These are phyloP conservation scores for Drosophila aff. DNA, from an alignment of 1,140 invertebrate species.

Conservation along the genomic window DNA sequence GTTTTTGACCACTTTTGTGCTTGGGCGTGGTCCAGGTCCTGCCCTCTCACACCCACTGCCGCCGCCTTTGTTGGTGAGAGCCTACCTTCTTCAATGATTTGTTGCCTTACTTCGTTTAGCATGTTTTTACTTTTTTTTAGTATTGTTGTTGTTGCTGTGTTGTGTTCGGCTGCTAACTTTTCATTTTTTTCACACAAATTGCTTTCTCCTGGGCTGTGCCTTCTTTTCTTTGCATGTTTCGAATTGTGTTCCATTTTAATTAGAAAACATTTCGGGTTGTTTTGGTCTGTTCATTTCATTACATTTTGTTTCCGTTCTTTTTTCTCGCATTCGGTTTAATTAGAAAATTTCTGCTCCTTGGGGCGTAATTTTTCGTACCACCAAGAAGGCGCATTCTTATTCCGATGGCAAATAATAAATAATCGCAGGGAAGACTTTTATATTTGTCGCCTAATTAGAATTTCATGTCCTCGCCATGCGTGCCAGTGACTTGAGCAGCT, in stretches of 20 bases:
- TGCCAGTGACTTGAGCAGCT: constrained; percentile 58
- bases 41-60: background rate
- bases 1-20: constrained; percentile 63
- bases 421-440: constrained; percentile 59
- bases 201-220: constrained; percentile 40
- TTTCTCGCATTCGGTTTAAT: constrained; percentile 40
- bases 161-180: constrained; percentile 52
- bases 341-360: constrained; percentile 57
- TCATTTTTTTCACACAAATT: constrained; percentile 47
- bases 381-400: constrained; percentile 29
- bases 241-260: constrained; percentile 68
- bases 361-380: constrained; percentile 40
- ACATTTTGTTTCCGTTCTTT: constrained; percentile 36
- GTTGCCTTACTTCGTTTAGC: constrained; percentile 50
- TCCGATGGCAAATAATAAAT: constrained; percentile 68
- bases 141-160: background rate
- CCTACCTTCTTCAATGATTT: constrained; percentile 63
- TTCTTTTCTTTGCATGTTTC: constrained; percentile 38
- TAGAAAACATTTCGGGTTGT: constrained; percentile 67
- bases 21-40: constrained; percentile 15
- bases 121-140: constrained; percentile 43
- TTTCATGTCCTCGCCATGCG: constrained; percentile 56
- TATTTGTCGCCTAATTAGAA: constrained; percentile 74
- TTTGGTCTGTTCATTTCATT: constrained; percentile 28
- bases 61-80: constrained; percentile 10